Conservation (phyloP, 2,797 vertebrate genomes). For the Thunnus albacares region DNA sequence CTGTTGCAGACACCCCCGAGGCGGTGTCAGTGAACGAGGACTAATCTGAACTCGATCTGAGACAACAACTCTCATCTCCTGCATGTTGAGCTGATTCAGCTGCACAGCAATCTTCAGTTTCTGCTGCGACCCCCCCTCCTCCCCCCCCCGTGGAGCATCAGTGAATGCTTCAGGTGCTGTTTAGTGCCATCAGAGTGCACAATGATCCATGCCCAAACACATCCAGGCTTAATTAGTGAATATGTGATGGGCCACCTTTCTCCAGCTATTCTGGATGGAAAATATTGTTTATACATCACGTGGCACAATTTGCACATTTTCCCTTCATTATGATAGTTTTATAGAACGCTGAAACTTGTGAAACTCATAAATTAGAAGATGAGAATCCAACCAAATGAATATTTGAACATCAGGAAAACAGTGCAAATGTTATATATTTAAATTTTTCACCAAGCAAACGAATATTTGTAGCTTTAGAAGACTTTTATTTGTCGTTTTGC, state of each 20-base stretch:
- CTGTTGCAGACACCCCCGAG: constrained; percentile 13
- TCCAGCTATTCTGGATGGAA: too few species aligned
- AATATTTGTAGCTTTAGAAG: too few species aligned
- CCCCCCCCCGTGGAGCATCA: neutral
- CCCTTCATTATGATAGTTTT: too few species aligned
- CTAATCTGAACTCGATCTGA: constrained; percentile 44
- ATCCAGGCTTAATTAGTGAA: neutral
- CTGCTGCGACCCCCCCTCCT: neutral
- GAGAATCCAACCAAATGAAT: neutral
- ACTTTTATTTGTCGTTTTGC: too few species aligned
- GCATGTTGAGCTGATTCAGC: constrained; percentile 27
- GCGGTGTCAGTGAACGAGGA: constrained; percentile 18
- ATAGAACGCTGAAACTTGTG: neutral
- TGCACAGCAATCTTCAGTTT: neutral
- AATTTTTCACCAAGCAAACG: too few species aligned
- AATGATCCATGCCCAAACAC: neutral
- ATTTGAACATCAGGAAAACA: neutral
- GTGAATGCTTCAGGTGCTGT: neutral
- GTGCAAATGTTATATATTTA: too few species aligned
- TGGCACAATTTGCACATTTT: neutral
- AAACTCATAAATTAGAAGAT: too few species aligned
- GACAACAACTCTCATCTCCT: constrained; percentile 4
- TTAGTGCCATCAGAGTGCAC: neutral
- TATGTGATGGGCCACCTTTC: neutral
- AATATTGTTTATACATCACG: neutral